Conservation (phyloP, 2,113 vertebrate genomes). For the Coryphaenoides rupestris region DNA sequence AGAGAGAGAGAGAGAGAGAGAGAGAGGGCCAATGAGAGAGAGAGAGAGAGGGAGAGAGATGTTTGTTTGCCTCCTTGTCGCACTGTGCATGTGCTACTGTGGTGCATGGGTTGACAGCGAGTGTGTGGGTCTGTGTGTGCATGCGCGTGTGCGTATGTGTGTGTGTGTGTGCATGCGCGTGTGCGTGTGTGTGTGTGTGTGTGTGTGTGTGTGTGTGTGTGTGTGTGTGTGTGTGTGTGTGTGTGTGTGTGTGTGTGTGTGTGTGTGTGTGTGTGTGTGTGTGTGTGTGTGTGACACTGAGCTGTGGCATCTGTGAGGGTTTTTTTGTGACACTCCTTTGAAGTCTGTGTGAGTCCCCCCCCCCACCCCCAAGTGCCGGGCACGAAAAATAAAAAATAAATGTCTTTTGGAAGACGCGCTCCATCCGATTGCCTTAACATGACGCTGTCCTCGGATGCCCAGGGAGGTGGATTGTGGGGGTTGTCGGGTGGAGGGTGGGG, state of each 20-base stretch:
- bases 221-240: no score
- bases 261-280: no score
- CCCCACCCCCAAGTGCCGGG: slow-evolving; percentile 52
- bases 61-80: slow-evolving; percentile 8
- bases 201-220: no score
- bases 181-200: no score
- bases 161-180: no score
- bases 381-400: slow-evolving; percentile 59
- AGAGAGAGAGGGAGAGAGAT: slow-evolving; percentile 13
- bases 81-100: slow-evolving; percentile 14
- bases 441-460: slow-evolving; percentile 59
- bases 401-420: slow-evolving; percentile 59
- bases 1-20: slow-evolving; percentile 8
- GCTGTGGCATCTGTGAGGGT: slow-evolving; percentile 61
- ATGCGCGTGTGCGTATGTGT: slow-evolving; percentile 2
- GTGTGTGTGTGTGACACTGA: slow-evolving; percentile 5
- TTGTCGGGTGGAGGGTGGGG: neutral
- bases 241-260: no score
- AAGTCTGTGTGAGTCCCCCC: slow-evolving; percentile 67
- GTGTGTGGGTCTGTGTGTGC: no score
- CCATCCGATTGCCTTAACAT: slow-evolving; percentile 59
- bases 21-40: no score
- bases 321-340: slow-evolving; percentile 65
- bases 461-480: no score
- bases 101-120: slow-evolving; percentile 24